Base-by-base conservation (phyloP, 2,113 vertebrate genomes). In the Nesogale talazaci region DNA sequence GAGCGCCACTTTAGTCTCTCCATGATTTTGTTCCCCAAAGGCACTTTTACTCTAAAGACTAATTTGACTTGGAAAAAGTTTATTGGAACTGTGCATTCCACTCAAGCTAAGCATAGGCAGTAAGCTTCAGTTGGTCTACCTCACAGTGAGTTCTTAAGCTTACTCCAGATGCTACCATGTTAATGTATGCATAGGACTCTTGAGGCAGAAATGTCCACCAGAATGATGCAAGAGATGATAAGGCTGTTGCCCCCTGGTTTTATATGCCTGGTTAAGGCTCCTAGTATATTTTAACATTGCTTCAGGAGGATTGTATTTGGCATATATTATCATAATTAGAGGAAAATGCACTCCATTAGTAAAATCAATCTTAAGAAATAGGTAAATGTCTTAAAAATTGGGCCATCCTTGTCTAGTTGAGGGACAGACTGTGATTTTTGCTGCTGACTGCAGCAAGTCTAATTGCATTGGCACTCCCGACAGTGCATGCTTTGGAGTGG, bases 391-490 rank as follows among this genome's bases (percentile, higher is more conserved):
- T 2, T 19, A 52, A 42, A 46, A 38, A 31, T 2, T 83, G 59
- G 34, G n/a, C 36, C 83, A 59, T 57, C 56, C 67, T 79, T 90
- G n/a, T 46, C 23, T 5, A 56, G 61, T 29, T 52, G 46, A 74
- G 63, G 74, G 29, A 82, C 31, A 57, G 17, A 5, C 70, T 95
- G 76, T 10, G 46, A 11, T 10, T 59, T 88, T 77, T 89, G 11
- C 56, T 40, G 89, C 67, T 95, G 89, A 36, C 82, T 82, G 56
- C 22, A 90, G 83, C 83, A 86, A 89, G 38, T 95, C 76, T 83
- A 11, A 56, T 36, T 65, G 22, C 11, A 31, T n/a, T 22, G 80
- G 36, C 34, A 1, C 46, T 92, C 57, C 57, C 83, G 36, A 63
- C 9, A 3, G 40, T 29, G 2, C 5, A 14, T 76, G 36, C 56